Evolutionary conservation across 2,113 vertebrate genomes (phyloP), one percentile per base, ranked within the genome.

Genomic region (Butorides virescens): DNA sequence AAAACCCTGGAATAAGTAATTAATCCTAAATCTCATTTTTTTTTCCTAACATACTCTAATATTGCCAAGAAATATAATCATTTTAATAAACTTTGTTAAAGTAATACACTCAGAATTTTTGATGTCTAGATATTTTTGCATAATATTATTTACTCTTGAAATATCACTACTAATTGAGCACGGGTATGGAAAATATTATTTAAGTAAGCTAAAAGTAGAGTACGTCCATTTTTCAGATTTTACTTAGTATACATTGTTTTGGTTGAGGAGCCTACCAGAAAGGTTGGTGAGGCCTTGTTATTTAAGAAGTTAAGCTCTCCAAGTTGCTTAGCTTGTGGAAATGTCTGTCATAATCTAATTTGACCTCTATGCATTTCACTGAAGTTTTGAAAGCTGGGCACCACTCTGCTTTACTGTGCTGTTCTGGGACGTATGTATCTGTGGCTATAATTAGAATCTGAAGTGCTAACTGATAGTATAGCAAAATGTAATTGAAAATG

Each of bases 251-350:
- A n/a, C 5, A 0, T 56, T 59, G 15, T 65, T 96, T 46, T 56
- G 30, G 12, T 0, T 82, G 79, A 61, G 65, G 79, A 84, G 32
- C 58, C 20, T 82, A 16, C 55, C 52, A 75, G 74, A 36, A 68
- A 52, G 86, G 58, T 20, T 53, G 72, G 53, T 58, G 84, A 85
- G 85, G 42, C 53, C 61, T 82, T 89, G 66, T 87, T 78, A 55
- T 66, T 86, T 76, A 89, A 85, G 77, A 86, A 93, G 83, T 72
- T 94, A 91, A 93, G 73, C 83, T 93, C 76, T 94, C 62, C 66
- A 66, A 68, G 87, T 94, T 95, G 85, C 90, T 95, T 94, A 90
- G 92, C 93, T 92, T 1, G 16, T 96, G 90, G 84, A 94, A 96
- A 94, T 79, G 70, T 86, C 68, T 82, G 50, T 89, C 55, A 29